phyloP scores from a whole-genome alignment of 2,113 vertebrate species.

The Ifrita kowaldi region DNA sequence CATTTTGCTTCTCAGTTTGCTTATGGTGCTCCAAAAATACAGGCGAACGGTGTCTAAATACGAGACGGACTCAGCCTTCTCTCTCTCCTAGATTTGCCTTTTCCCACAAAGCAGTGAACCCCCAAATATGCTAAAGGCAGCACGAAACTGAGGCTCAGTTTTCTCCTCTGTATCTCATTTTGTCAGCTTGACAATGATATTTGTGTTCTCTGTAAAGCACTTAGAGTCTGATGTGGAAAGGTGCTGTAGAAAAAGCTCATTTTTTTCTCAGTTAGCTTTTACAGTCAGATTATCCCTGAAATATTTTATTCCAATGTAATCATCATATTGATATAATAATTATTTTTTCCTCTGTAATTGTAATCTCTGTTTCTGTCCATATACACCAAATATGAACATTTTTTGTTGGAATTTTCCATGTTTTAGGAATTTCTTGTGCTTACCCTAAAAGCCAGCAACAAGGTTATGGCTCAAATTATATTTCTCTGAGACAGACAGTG shows the following conservation, averaged over 20 bases:
- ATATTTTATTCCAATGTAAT: background rate
- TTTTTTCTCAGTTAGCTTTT: background rate
- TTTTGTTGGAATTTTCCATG: background rate
- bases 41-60: background rate
- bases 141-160: background rate
- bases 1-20: background rate
- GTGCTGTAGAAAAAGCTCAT: background rate
- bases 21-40: background rate
- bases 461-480: background rate
- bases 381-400: accelerated
- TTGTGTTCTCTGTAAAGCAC: background rate
- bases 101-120: background rate
- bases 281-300: background rate
- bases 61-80: background rate
- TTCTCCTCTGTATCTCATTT: background rate
- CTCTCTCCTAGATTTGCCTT: background rate
- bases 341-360: background rate
- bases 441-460: background rate
- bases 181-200: background rate
- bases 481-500: background rate
- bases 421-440: background rate
- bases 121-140: background rate
- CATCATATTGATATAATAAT: background rate
- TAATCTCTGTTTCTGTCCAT: background rate
- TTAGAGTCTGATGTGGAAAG: background rate